Conservation (phyloP, 2,797 vertebrate species). For the Aeoliscus strigatus region DNA sequence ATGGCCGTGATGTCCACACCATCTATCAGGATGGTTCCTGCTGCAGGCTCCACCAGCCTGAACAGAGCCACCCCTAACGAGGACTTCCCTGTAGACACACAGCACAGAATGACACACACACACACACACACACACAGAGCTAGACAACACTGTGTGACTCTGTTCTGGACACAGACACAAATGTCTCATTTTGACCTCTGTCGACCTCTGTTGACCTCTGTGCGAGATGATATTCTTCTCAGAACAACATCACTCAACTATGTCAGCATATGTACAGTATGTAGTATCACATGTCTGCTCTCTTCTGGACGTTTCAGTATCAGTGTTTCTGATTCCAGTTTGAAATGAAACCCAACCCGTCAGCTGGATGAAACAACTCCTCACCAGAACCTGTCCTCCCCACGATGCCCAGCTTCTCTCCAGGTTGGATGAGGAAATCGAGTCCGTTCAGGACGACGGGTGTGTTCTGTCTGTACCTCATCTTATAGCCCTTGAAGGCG, state of each 20-base stretch:
- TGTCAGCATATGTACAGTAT: no score
- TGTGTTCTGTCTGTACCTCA: constrained; percentile 79
- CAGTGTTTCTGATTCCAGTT: no score
- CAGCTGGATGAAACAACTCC: no score
- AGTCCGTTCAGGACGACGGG: constrained; percentile 75
- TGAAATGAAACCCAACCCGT: no score
- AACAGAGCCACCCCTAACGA: constrained; percentile 80
- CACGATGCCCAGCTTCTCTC: constrained; percentile 82
- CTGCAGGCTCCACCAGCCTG: constrained; percentile 71
- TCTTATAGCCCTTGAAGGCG: constrained; percentile 76
- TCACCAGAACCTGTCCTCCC: constrained; percentile 81
- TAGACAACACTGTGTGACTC: no score
- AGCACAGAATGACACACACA: background rate
- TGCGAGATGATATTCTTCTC: no score
- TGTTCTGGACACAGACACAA: no score
- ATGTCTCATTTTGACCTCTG: no score
- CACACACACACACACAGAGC: no score
- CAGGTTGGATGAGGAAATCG: constrained; percentile 61
- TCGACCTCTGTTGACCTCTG: no score
- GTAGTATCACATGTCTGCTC: no score
- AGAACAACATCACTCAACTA: background rate
- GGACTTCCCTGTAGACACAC: constrained; percentile 74
- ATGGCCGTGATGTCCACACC: constrained; percentile 68
- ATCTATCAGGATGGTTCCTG: constrained; percentile 77
- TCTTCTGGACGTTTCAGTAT: no score